Conservation (phyloP, 2,797 vertebrate genomes). For the Acridotheres tristis region DNA sequence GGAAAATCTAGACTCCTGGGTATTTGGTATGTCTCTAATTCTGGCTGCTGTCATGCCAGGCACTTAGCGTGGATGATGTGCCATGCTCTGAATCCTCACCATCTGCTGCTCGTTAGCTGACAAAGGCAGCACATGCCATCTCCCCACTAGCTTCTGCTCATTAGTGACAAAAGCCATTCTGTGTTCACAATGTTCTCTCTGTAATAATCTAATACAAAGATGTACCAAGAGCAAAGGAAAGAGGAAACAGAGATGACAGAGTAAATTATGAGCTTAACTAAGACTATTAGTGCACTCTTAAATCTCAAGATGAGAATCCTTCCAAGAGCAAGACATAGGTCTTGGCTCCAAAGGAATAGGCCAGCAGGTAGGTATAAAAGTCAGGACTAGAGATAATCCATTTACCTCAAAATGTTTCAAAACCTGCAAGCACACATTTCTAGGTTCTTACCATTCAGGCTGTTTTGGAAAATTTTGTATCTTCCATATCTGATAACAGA, state of each 20-base stretch:
- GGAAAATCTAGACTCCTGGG: not conserved
- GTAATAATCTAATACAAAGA: slow-evolving; percentile 7
- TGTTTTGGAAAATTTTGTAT: not conserved
- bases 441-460: not conserved
- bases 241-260: slow-evolving; percentile 2
- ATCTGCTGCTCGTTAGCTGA: slow-evolving; percentile 66
- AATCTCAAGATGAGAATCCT: not conserved
- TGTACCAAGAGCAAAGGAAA: slow-evolving; percentile 6
- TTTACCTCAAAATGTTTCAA: not conserved
- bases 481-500: not conserved
- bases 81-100: slow-evolving; percentile 50
- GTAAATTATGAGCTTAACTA: slow-evolving; percentile 29
- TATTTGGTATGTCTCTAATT: slow-evolving; percentile 8
- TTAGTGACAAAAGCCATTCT: slow-evolving; percentile 34
- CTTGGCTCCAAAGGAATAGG: not conserved
- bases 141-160: slow-evolving; percentile 35
- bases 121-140: slow-evolving; percentile 41
- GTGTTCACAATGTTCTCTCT: slow-evolving; percentile 21
- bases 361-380: not conserved
- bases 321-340: not conserved
- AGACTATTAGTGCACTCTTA: not conserved
- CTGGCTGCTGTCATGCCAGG: slow-evolving; percentile 53
- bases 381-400: not conserved
- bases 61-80: slow-evolving; percentile 12
- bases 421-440: not conserved